phyloP scores from a whole-genome alignment of 2,797 vertebrate species.

The Okamejei kenojei region DNA sequence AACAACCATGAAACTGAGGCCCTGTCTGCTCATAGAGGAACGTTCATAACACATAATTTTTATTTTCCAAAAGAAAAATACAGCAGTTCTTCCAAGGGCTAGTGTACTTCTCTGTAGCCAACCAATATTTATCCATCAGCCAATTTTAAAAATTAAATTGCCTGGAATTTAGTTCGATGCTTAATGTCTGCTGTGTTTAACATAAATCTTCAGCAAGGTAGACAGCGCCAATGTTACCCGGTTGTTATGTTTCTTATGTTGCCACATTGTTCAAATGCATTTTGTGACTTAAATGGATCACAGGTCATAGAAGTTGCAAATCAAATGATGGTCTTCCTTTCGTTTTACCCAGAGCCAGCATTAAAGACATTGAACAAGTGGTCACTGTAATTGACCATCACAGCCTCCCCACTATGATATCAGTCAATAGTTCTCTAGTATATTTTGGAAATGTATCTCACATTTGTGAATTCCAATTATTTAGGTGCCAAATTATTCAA shows the following conservation, averaged over 20 bases:
- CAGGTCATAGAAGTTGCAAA: background rate
- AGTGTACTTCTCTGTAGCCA: background rate
- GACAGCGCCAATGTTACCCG: too few species aligned
- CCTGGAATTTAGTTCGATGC: too few species aligned
- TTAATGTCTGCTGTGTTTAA: too few species aligned
- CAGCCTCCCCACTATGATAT: background rate
- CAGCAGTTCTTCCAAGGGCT: too few species aligned
- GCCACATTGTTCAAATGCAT: background rate
- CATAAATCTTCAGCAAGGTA: too few species aligned
- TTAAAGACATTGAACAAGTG: background rate
- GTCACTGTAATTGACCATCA: background rate
- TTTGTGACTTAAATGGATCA: background rate
- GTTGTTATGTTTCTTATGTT: background rate
- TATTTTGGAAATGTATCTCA: background rate
- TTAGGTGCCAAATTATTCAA: background rate
- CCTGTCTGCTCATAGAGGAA: too few species aligned
- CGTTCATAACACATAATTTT: too few species aligned
- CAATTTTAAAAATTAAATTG: background rate
- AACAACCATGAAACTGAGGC: background rate
- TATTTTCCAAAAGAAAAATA: too few species aligned
- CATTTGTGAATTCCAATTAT: background rate
- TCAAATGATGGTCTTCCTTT: background rate
- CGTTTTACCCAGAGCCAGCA: background rate
- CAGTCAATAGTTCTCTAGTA: background rate
- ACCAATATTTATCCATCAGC: background rate